Evolutionary conservation across 92 coral and sea anemone species (phyloP), one percentile per base, ranked within the genome.

Genomic region (Meandrina meandrites): DNA sequence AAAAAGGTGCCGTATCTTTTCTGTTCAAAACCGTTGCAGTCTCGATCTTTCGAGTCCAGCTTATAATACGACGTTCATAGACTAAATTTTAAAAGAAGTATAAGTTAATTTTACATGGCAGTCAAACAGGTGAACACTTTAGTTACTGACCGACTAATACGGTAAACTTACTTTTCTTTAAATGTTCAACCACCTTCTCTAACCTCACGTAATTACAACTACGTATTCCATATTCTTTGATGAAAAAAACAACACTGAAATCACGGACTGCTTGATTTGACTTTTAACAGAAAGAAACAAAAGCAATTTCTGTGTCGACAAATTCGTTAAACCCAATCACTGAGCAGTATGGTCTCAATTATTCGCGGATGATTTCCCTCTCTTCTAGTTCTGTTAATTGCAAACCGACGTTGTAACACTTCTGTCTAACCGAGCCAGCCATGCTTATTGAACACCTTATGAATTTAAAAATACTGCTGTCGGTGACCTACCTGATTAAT

Each of bases 401-500:
- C 42, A 68, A 68, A 4, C 48, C 50, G 6, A n/a, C n/a, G n/a
- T n/a, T 54, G n/a, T 30, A n/a, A 4, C 13, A 16, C 54, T 36
- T 36, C 21, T 67, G 50, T 22, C 21, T 74, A 15, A 31, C 47
- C n/a, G 22, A 40, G 10, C 22, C 16, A 74, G 72, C 35, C 40
- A 36, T 57, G 56, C 69, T 48, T 84, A 27, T 30, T 57, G 16
- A 53, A 32, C 31, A 48, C 22, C 47, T 13, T 32, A 31, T 48
- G 42, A 57, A 58, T 24, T 27, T 27, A 84, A 67, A 27, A 32
- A 74, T 36, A 28, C 76, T 53, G 69, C 56, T 56, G 56, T 56
- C 57, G 58, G n/a, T 75, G 60, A 53, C 87, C 66, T 58, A 84
- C 87, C 87, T 84, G 40, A 84, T 40, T 83, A 36, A 57, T 74